phyloP scores from a whole-genome alignment of 2,113 vertebrate genomes.

The Phycodurus eques region DNA sequence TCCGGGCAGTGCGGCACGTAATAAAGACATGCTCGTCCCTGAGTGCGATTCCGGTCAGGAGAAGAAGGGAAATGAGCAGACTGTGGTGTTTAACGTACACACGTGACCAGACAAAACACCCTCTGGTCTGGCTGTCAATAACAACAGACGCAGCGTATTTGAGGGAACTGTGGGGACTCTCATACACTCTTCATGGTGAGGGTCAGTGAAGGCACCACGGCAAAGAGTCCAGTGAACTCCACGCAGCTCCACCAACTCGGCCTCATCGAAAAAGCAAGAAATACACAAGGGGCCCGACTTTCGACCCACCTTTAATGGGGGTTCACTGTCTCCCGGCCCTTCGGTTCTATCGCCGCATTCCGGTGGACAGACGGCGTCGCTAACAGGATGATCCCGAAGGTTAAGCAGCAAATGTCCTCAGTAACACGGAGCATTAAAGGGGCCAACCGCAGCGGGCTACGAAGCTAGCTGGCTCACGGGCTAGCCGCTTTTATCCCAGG shows the following conservation, averaged over 20 bases:
- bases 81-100: conserved; percentile 17
- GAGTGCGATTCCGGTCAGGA: conserved; percentile 48
- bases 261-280: background rate
- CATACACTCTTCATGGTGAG: conserved; percentile 53
- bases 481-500: background rate
- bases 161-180: background rate
- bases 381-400: conserved; percentile 9
- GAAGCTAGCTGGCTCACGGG: conserved; percentile 19
- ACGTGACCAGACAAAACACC: conserved; percentile 2
- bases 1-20: conserved; percentile 71
- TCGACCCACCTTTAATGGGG: conserved; percentile 2
- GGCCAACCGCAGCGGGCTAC: background rate
- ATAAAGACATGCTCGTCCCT: conserved; percentile 74
- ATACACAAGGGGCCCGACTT: conserved; percentile 3
- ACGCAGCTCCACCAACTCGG: conserved; percentile 3
- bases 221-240: conserved; percentile 35
- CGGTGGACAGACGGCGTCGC: background rate
- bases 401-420: conserved; percentile 10
- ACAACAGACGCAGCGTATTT: conserved; percentile 15
- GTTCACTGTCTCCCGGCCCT: background rate
- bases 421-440: background rate
- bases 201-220: conserved; percentile 51
- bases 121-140: conserved; percentile 25
- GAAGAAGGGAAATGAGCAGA: conserved; percentile 5
- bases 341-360: conserved; percentile 40